Percentiles rank a stretch among this genome's conserved stretches.
These are phyloP conservation scores for Oscheius onirici DNA, from an alignment of 2,888 invertebrate species.

Conservation along the genomic window DNA sequence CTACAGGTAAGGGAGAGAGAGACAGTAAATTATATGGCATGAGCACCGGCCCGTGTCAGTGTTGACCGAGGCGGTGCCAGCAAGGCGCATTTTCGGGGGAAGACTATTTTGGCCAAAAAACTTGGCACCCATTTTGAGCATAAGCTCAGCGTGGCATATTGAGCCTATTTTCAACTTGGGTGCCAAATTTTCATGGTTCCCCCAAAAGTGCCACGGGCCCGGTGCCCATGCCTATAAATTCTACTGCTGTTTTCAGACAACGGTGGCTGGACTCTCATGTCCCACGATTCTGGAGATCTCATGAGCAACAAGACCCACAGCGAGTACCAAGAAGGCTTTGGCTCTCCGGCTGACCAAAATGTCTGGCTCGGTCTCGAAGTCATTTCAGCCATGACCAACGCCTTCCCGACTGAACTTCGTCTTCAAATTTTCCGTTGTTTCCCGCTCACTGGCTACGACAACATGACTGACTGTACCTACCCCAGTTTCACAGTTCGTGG, in stretches of 20 bases:
- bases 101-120: no score
- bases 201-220: no score
- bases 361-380: constrained; percentile 58
- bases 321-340: constrained; percentile 44
- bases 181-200: no score
- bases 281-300: constrained; percentile 34
- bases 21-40: no score
- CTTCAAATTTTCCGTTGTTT: constrained; percentile 39
- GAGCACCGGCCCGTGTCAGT: no score
- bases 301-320: constrained; percentile 39
- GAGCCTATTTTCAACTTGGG: no score
- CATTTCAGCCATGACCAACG: constrained; percentile 47
- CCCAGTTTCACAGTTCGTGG: constrained; percentile 44
- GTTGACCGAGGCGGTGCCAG: no score
- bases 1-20: constrained; percentile 1
- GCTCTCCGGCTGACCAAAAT: constrained; percentile 35
- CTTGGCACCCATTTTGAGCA: no score
- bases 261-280: constrained; percentile 60
- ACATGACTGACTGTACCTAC: constrained; percentile 53
- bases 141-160: no score
- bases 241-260: constrained; percentile 6
- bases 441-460: constrained; percentile 36
- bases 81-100: no score
- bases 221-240: no score
- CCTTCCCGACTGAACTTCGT: constrained; percentile 36